These are phyloP conservation scores for Lacanobia wlatinum DNA, from an alignment of 2,888 invertebrate species.

Conservation along the genomic window DNA sequence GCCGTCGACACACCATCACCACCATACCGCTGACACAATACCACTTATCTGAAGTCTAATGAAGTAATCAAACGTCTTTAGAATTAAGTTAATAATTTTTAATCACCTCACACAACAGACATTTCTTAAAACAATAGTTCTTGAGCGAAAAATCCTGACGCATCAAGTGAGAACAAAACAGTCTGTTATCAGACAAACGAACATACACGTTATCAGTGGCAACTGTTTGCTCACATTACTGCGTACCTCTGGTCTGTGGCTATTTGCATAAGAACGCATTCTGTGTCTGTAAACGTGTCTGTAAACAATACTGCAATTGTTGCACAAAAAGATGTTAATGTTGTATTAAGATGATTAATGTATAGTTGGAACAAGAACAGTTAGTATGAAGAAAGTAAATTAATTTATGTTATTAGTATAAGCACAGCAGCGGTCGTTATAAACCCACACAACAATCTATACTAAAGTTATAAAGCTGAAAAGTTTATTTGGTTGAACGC, in stretches of 20 bases:
- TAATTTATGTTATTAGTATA: background rate
- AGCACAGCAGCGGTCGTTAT: background rate
- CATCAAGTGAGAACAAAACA: conserved; percentile 33
- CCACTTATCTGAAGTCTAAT: too few relatives aligned
- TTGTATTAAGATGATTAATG: conserved; percentile 5
- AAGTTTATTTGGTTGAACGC: too few relatives aligned
- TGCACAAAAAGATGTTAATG: conserved; percentile 16
- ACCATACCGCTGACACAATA: too few relatives aligned
- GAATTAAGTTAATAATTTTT: background rate
- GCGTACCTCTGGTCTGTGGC: background rate
- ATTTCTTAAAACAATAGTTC: background rate
- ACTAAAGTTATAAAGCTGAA: too few relatives aligned
- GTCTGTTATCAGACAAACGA: conserved; percentile 40
- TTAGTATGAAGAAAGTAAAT: background rate
- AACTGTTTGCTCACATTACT: conserved; percentile 20
- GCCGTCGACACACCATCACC: too few relatives aligned
- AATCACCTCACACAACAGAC: background rate
- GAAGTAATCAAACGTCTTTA: background rate
- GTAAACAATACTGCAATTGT: conserved; percentile 42
- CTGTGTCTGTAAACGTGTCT: conserved; percentile 37
- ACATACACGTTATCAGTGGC: conserved; percentile 33
- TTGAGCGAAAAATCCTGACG: background rate
- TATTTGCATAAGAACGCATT: conserved; percentile 50
- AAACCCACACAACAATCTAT: background rate
- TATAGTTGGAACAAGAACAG: background rate